Evolutionary conservation across 2,797 vertebrate genomes (phyloP).

Genomic region (Psittacula derbiana): DNA sequence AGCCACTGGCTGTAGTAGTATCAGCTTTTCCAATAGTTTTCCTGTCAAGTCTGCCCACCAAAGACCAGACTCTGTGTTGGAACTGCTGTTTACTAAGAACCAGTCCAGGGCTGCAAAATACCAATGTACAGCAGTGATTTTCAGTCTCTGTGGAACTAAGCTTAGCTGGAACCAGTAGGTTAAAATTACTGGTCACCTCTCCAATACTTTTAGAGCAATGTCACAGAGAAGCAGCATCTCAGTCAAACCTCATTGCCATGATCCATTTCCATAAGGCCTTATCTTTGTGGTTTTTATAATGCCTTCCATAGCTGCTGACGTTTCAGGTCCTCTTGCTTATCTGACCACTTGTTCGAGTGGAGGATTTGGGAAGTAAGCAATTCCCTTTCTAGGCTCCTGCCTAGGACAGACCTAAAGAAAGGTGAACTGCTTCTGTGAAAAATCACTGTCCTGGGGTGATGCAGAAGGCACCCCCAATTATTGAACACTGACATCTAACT

Average conservation of each 20-base stretch:
- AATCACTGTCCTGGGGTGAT: neutral
- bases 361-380: neutral
- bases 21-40: neutral
- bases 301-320: neutral
- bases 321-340: neutral
- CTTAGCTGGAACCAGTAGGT: neutral
- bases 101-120: neutral
- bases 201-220: neutral
- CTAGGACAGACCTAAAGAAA: neutral
- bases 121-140: neutral
- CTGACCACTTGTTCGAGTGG: neutral
- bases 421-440: neutral
- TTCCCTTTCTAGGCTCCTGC: neutral
- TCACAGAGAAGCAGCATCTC: neutral
- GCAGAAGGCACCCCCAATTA: rapidly evolving
- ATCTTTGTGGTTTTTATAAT: neutral
- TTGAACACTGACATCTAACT: rapidly evolving
- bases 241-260: neutral
- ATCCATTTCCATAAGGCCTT: neutral
- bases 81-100: neutral
- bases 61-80: neutral
- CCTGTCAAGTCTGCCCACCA: neutral
- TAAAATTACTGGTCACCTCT: neutral
- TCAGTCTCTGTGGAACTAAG: neutral
- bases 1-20: neutral